Base-by-base conservation (phyloP, 2,113 vertebrate genomes). In the Corythoichthys intestinalis region DNA sequence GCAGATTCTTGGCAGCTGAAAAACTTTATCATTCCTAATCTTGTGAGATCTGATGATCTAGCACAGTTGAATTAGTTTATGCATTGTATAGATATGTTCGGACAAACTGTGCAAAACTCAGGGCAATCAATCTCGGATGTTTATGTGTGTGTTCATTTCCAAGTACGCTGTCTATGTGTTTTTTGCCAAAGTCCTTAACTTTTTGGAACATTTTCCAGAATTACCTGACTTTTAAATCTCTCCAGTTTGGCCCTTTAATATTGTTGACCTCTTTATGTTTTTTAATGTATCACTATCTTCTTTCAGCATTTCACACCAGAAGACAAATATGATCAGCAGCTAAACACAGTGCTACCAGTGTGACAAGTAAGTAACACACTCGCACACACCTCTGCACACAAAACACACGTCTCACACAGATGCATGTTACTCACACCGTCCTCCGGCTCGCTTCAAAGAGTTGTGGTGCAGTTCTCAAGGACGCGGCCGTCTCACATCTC, bases 401-500 rank as follows among this genome's bases (percentile, higher is more conserved):
- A 11, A 20, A 65, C 44, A 34, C 90, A 87, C 65, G 75, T 83
- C 83, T 88, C 85, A 88, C 90, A 91, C 90, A 91, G 93, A 93
- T 91, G 86, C 91, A 91, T 88, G 88, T 85, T 97, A 98, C 96
- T 98, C 92, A 98, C 96, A 92, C 90, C 88, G 91, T 95, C 93
- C 92, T 87, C 94, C 91, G 91, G 93, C 93, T 92, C 88, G 94
- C 94, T 95, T 95, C 94, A 94, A 94, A 96, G 96, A 98, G 93
- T 97, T 96, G 94, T 85, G 94, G 92, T 96, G 95, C 95, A 95
- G 94, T 94, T 97, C 85, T 98, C 96, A 98, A 98, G 96, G 96
- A 96, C 96, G 96, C 94, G 71, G 85, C 95, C 91, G 91, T 93
- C 93, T 94, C 93, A 94, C 94, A 92, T 89, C 85, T 81, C 72